Evolutionary conservation across 2,888 invertebrate species (phyloP).

Genomic region (Macaria liturata): DNA sequence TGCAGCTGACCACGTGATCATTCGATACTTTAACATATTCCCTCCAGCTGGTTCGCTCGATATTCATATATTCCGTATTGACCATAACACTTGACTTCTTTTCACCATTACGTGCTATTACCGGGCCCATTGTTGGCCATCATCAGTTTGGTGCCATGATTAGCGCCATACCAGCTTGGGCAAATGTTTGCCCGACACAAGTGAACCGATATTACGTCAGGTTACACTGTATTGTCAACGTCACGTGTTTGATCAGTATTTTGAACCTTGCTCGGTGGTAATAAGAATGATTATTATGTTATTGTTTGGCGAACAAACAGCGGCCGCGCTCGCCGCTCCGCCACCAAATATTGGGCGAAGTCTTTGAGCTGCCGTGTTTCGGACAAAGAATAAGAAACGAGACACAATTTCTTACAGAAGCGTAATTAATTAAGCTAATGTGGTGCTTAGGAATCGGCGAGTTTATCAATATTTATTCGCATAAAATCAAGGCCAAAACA

Average conservation of each 20-base stretch:
- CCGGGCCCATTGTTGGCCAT: conserved; percentile 36
- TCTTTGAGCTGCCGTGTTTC: conserved; percentile 70
- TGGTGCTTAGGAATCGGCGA: background rate
- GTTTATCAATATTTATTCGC: conserved; percentile 4
- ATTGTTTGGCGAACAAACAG: conserved; percentile 44
- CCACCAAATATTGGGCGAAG: conserved; percentile 54
- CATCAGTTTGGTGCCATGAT: conserved; percentile 50
- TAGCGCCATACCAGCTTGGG: conserved; percentile 48
- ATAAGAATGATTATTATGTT: conserved; percentile 34
- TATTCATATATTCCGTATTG: conserved; percentile 22
- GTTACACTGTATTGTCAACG: conserved; percentile 52
- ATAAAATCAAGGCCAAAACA: conserved; percentile 5
- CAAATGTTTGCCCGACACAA: conserved; percentile 46
- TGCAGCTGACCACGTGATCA: too few relatives aligned
- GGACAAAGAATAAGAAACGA: conserved; percentile 46
- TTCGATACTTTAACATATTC: background rate
- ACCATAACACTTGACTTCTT: conserved; percentile 22
- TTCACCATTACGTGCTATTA: conserved; percentile 33
- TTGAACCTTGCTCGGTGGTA: conserved; percentile 33
- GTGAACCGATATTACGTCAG: conserved; percentile 55
- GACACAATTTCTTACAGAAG: background rate
- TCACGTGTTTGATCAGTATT: conserved; percentile 32
- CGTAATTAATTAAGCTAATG: background rate
- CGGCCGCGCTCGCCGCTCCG: conserved; percentile 46
- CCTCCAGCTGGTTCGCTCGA: conserved; percentile 2